Conservation (phyloP, 2,113 vertebrate genomes). For the Callopanchax toddi region DNA sequence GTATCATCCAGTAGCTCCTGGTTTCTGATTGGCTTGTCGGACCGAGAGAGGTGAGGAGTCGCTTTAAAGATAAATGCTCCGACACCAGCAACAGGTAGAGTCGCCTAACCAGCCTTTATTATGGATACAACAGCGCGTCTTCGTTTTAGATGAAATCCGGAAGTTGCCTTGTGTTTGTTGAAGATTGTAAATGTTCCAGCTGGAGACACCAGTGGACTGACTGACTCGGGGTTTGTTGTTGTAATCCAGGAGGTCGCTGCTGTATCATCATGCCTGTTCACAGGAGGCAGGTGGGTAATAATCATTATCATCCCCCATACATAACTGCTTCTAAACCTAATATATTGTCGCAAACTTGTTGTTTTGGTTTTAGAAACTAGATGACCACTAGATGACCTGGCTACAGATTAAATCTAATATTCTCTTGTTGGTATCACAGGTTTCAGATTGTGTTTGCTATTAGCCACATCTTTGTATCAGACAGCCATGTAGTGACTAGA, state of each 20-base stretch:
- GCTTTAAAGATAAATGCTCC: conserved; percentile 8
- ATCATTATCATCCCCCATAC: too few species aligned
- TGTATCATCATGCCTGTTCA: conserved; percentile 56
- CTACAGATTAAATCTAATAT: too few species aligned
- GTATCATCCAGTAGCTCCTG: neutral
- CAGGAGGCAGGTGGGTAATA: conserved; percentile 73
- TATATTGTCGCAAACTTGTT: too few species aligned
- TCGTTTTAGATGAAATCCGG: conserved; percentile 44
- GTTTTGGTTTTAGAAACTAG: too few species aligned
- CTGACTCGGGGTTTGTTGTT: conserved; percentile 13
- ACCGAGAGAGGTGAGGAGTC: conserved; percentile 1
- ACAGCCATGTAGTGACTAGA: too few species aligned
- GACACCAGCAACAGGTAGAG: conserved; percentile 70
- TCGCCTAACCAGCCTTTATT: conserved; percentile 61
- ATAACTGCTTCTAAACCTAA: too few species aligned
- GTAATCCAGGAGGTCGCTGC: conserved; percentile 17
- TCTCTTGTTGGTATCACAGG: neutral
- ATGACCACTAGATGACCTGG: too few species aligned
- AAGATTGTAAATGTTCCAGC: conserved; percentile 14
- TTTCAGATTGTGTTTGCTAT: neutral
- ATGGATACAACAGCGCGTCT: conserved; percentile 16
- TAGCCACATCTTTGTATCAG: conserved; percentile 17
- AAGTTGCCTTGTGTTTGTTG: conserved; percentile 43
- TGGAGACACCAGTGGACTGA: neutral
- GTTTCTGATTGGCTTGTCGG: neutral